A percentile compares a stretch with the other conserved stretches of the same genome.
Conservation (phyloP, 2,113 vertebrate genomes). For the Thinocorus orbignyianus region DNA sequence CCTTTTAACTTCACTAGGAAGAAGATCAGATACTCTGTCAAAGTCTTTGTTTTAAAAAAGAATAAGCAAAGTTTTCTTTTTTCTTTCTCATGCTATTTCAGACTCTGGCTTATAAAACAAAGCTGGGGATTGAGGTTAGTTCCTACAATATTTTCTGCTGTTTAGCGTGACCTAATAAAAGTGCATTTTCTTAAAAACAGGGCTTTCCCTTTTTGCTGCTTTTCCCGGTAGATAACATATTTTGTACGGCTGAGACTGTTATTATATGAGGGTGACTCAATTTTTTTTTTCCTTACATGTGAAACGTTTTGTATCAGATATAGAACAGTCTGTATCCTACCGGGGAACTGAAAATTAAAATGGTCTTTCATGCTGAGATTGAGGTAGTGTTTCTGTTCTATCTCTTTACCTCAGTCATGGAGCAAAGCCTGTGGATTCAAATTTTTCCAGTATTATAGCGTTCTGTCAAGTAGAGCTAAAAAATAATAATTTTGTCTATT, state of each 20-base stretch:
- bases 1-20: not conserved
- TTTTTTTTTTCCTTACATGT: not conserved
- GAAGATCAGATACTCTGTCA: not conserved
- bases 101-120: not conserved
- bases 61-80: not conserved
- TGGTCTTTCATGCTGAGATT: not conserved
- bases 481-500: not conserved
- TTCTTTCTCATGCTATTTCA: not conserved
- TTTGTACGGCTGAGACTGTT: not conserved
- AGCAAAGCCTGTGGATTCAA: not conserved
- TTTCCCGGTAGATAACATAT: not conserved
- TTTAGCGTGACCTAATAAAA: not conserved
- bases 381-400: not conserved
- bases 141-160: not conserved
- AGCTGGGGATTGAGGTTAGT: not conserved
- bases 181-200: not conserved
- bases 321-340: not conserved
- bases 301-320: not conserved
- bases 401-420: not conserved
- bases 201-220: not conserved
- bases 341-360: slow-evolving; percentile 6
- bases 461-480: not conserved
- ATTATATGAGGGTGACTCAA: not conserved
- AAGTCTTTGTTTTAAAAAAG: not conserved
- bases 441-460: not conserved